phyloP scores from a whole-genome alignment of 1,140 invertebrate genomes.

The Bombus sibiricus region DNA sequence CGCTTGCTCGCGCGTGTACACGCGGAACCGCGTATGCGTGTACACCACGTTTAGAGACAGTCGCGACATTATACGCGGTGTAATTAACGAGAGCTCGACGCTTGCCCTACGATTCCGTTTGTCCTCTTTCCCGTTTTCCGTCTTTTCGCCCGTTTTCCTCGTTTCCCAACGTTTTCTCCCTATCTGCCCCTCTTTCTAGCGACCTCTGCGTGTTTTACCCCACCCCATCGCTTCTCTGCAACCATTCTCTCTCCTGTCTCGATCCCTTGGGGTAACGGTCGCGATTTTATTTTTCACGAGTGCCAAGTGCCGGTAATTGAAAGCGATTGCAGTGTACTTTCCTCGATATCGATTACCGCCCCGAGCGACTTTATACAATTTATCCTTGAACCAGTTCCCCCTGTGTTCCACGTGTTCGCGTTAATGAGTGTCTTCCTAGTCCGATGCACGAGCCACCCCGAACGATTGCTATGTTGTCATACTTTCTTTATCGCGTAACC shows the following conservation, averaged over 20 bases:
- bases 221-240: too few species aligned
- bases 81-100: slow-evolving; percentile 49
- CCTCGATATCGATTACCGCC: slow-evolving; percentile 37
- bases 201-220: neutral
- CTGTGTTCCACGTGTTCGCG: slow-evolving; percentile 20
- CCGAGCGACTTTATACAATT: slow-evolving; percentile 30
- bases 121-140: slow-evolving; percentile 26
- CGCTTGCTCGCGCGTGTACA: slow-evolving; percentile 21
- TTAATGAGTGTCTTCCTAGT: slow-evolving; percentile 21
- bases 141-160: slow-evolving; percentile 10
- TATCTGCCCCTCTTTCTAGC: neutral
- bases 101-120: slow-evolving; percentile 38
- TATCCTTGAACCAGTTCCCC: slow-evolving; percentile 47
- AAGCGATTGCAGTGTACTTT: slow-evolving; percentile 23
- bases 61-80: slow-evolving; percentile 35
- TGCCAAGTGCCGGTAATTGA: slow-evolving; percentile 30
- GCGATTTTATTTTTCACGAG: slow-evolving; percentile 25
- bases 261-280: neutral
- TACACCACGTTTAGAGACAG: slow-evolving; percentile 18
- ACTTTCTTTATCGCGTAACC: neutral
- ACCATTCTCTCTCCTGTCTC: neutral
- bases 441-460: neutral
- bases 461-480: slow-evolving; percentile 9
- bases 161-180: neutral
- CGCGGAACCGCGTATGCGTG: slow-evolving; percentile 6